Base-by-base conservation (phyloP, 2,797 vertebrate genomes). In the Allobates femoralis region DNA sequence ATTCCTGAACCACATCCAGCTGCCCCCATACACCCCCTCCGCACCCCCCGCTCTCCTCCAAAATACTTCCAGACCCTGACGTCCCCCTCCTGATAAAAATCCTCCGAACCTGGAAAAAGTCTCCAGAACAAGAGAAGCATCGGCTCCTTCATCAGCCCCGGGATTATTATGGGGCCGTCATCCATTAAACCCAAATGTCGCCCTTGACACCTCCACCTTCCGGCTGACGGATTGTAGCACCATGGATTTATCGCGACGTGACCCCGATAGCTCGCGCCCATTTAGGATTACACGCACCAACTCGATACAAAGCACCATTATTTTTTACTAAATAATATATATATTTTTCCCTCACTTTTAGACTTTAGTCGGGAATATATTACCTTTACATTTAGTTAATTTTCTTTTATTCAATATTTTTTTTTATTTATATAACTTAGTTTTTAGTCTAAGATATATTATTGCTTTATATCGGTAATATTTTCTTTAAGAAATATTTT, bases 1-100 rank as follows among this genome's bases (percentile, higher is more conserved):
- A 46, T 71, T 71, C 83, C 56, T 79, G 84, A 71, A 21, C 11
- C 3, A n/a, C 67, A 28, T 64, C 85, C 85, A 81, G 85, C 67
- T 86, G 34, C 60, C 41, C 64, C 26, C 15, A 50, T 37, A 46
- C 64, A 50, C 23, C 69, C 41, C 30, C n/a, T n/a, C n/a, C n/a
- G n/a, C 51, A 46, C 11, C 41, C 41, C 11, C 41, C 34, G 18
- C 58, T 41, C 28, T 12, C 21, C 28, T 77, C 19, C 46, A 62
- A 79, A 80, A 66, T 58, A 79, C 51, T n/a, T 50, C n/a, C 21
- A 26, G 34, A 78, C 55, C 21, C 56, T 69, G 74, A 78, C 50
- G 83, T 76, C 66, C 56, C 21, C 41, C 51, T 8, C 41, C 32
- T 56, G 37, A 73, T 32, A 34, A 56, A 67, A 34, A 12, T 53